Conservation (phyloP, 2,888 invertebrate species). For the Lasioglossum malachurum region DNA sequence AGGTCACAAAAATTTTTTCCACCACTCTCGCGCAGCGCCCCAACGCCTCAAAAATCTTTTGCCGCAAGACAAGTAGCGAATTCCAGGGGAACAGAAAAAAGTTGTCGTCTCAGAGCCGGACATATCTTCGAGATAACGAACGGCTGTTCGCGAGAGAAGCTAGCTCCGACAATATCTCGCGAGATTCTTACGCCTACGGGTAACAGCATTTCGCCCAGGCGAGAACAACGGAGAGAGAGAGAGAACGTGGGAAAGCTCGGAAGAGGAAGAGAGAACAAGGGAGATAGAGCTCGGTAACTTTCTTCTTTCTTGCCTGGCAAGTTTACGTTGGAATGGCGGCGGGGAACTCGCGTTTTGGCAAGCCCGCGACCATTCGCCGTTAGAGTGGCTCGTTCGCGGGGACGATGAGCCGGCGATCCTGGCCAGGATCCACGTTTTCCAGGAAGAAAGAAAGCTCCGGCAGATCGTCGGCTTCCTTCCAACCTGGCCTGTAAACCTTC, state of each 20-base stretch:
- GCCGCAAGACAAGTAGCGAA: not conserved
- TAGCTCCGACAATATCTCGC: constrained; percentile 1
- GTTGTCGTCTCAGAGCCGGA: not conserved
- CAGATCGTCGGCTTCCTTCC: constrained; percentile 28
- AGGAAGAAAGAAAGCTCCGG: constrained; percentile 1
- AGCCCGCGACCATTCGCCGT: constrained; percentile 43
- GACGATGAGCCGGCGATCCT: constrained; percentile 44
- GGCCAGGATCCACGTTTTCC: constrained; percentile 42
- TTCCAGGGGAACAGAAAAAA: not conserved
- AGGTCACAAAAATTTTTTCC: not conserved
- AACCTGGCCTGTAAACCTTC: constrained; percentile 11
- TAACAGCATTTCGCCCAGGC: constrained; percentile 16
- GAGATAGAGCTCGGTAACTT: constrained; percentile 24
- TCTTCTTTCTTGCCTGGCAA: constrained; percentile 33
- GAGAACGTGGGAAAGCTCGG: not conserved
- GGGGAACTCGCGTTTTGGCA: constrained; percentile 46
- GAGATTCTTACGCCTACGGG: constrained; percentile 41
- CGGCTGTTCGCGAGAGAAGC: not conserved
- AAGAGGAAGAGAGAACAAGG: not conserved
- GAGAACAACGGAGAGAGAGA: not conserved
- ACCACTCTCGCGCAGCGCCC: rapidly evolving
- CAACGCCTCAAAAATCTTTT: not conserved
- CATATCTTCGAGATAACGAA: constrained; percentile 6
- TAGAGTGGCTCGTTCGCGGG: constrained; percentile 50
- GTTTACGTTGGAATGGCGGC: constrained; percentile 35